Conservation (phyloP, 2,888 invertebrate species). For the Caenorhabditis doughertyi region DNA sequence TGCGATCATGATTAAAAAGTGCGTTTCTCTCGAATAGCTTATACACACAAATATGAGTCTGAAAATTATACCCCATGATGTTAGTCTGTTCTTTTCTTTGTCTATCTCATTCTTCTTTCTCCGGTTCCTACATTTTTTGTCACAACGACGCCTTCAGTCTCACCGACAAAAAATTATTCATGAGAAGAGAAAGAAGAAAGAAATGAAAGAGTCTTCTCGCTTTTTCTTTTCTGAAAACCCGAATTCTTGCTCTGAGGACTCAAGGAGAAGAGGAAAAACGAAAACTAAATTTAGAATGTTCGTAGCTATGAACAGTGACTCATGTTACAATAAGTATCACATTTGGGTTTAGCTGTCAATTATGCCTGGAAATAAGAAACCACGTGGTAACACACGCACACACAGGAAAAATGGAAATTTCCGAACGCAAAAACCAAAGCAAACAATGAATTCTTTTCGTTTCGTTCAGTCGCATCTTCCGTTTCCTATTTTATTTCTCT, state of each 20-base stretch:
- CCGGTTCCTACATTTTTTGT: neutral
- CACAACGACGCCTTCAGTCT: conserved; percentile 23
- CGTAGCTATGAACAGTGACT: no score
- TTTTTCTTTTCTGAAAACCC: neutral
- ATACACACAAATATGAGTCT: no score
- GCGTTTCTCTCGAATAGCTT: no score
- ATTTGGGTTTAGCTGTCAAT: no score
- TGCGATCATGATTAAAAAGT: no score
- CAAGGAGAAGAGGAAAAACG: neutral
- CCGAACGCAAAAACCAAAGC: conserved; percentile 14
- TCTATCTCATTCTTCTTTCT: neutral
- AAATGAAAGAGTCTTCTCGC: neutral
- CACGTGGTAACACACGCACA: neutral
- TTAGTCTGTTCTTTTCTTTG: neutral
- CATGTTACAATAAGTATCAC: no score
- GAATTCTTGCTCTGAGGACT: neutral
- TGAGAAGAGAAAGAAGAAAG: conserved; percentile 21
- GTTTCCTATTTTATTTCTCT: conserved; percentile 31
- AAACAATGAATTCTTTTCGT: conserved; percentile 23
- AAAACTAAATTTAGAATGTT: no score
- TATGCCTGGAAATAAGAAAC: neutral
- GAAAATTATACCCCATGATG: neutral
- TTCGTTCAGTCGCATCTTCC: conserved; percentile 25
- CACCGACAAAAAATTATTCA: conserved; percentile 45
- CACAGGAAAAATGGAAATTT: conserved; percentile 35